These are phyloP conservation scores for Sesamia inferens DNA, from an alignment of 2,888 invertebrate genomes.

Conservation along the genomic window DNA sequence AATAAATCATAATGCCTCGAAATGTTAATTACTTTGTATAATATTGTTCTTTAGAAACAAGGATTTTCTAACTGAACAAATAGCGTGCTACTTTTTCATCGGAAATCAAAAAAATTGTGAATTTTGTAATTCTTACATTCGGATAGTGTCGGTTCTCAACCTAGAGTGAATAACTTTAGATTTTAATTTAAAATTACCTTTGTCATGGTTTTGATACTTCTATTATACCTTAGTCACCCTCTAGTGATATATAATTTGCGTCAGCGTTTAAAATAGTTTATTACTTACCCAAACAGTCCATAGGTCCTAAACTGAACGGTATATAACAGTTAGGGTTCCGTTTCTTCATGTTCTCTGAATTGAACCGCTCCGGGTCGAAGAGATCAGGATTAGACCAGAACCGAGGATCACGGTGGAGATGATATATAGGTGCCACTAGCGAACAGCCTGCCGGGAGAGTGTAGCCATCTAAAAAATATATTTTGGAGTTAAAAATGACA, in stretches of 20 bases:
- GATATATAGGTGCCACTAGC: constrained; percentile 76
- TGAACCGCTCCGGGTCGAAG: constrained; percentile 83
- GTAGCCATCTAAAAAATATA: constrained; percentile 68
- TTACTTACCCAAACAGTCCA: constrained; percentile 79
- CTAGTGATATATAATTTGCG: too few relatives aligned
- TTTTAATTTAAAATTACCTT: too few relatives aligned
- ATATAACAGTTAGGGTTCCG: constrained; percentile 79
- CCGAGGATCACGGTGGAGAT: constrained; percentile 79
- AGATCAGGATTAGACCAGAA: constrained; percentile 78
- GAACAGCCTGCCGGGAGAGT: constrained; percentile 80
- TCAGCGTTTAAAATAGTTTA: not conserved
- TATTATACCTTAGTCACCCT: too few relatives aligned
- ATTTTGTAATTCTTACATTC: too few relatives aligned
- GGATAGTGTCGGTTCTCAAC: too few relatives aligned
- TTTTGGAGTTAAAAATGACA: not conserved
- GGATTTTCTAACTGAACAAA: too few relatives aligned
- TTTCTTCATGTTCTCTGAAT: constrained; percentile 70
- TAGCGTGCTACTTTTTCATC: too few relatives aligned
- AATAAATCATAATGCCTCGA: too few relatives aligned
- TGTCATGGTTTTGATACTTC: not conserved
- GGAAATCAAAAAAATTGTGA: too few relatives aligned
- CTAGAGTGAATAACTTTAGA: too few relatives aligned
- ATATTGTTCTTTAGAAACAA: too few relatives aligned
- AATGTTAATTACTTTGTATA: too few relatives aligned
- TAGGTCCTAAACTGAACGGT: constrained; percentile 83